These are phyloP conservation scores for Anarsia innoxiella DNA, from an alignment of 2,888 invertebrate species.

Conservation along the genomic window DNA sequence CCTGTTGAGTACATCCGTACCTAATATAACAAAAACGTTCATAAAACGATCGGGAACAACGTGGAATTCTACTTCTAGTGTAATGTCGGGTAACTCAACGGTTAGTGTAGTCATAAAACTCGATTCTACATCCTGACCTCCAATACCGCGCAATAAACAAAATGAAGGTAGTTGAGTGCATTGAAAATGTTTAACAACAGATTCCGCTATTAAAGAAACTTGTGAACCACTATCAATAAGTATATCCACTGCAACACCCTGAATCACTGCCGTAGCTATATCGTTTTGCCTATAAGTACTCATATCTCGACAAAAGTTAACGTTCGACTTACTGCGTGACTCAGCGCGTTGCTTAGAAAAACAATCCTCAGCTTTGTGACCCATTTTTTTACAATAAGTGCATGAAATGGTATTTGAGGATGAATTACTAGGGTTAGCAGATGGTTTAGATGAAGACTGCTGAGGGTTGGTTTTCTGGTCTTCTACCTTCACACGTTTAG, in stretches of 20 bases:
- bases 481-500: background rate
- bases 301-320: slow-evolving; percentile 8
- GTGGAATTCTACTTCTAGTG: slow-evolving; percentile 21
- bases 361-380: slow-evolving; percentile 1
- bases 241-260: background rate
- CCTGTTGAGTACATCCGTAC: slow-evolving; percentile 23
- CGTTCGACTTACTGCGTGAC: background rate
- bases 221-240: slow-evolving; percentile 3
- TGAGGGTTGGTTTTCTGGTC: background rate
- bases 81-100: slow-evolving; percentile 18
- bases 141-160: slow-evolving; percentile 1
- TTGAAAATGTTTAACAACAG: slow-evolving; percentile 2
- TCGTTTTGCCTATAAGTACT: background rate
- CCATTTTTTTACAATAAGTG: slow-evolving; percentile 3
- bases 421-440: no score
- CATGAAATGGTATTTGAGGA: background rate
- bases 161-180: background rate
- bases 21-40: slow-evolving; percentile 20
- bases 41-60: slow-evolving; percentile 16
- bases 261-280: background rate
- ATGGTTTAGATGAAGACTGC: background rate
- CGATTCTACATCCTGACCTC: slow-evolving; percentile 1
- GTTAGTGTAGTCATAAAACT: slow-evolving; percentile 9
- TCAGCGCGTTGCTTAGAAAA: slow-evolving; percentile 1
- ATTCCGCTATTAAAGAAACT: background rate